A percentile compares a stretch with the other conserved stretches of the same genome.
phyloP scores from a whole-genome alignment of 2,797 vertebrate species.

The Eutrigla gurnardus region DNA sequence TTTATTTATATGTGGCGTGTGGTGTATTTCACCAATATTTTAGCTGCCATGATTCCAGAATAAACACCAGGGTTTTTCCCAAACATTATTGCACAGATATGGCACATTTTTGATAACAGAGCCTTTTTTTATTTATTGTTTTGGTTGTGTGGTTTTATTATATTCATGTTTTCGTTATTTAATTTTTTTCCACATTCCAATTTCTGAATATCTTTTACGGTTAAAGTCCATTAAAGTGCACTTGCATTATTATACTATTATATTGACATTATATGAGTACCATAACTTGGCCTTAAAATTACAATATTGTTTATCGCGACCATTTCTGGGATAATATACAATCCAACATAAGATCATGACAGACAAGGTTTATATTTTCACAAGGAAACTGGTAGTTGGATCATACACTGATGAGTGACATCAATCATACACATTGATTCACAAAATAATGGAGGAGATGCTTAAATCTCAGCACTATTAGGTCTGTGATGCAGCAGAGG shows the following conservation, averaged over 20 bases:
- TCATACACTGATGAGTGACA: slow-evolving; percentile 61
- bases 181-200: background rate
- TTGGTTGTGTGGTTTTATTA: background rate
- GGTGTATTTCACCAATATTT: background rate
- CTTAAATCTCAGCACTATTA: slow-evolving; percentile 74
- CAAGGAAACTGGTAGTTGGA: slow-evolving; percentile 78
- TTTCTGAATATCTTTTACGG: background rate
- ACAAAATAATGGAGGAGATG: slow-evolving; percentile 37
- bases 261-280: background rate
- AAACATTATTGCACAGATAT: background rate
- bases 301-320: background rate
- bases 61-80: background rate
- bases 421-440: slow-evolving; percentile 14
- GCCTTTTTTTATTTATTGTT: background rate
- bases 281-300: background rate
- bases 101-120: background rate
- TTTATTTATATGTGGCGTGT: background rate
- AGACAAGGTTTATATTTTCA: slow-evolving; percentile 73
- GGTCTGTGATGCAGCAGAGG: slow-evolving; percentile 88
- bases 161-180: background rate
- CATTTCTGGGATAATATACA: background rate
- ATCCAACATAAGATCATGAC: background rate
- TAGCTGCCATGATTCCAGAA: background rate
- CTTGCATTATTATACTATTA: background rate
- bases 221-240: background rate